Conservation (phyloP, 1,140 invertebrate genomes). For the Plectrocnemia conspersa region DNA sequence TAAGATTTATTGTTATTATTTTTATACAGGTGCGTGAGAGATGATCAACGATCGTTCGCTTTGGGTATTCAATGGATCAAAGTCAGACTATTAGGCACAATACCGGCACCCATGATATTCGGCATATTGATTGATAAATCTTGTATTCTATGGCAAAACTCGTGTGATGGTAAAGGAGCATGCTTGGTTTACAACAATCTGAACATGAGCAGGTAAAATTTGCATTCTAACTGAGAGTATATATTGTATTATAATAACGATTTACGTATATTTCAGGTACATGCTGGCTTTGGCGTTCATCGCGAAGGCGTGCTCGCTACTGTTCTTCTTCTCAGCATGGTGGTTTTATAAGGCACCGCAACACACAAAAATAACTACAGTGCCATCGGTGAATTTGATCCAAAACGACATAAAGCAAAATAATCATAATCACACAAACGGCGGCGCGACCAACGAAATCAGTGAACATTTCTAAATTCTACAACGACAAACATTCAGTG, state of each 20-base stretch:
- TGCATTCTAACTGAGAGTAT: constrained; percentile 3
- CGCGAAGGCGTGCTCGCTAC: constrained; percentile 58
- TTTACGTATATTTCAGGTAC: constrained; percentile 50
- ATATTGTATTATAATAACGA: constrained; percentile 2
- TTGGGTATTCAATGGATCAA: constrained; percentile 85
- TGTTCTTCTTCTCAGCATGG: constrained; percentile 67
- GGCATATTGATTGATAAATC: constrained; percentile 78
- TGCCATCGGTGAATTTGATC: constrained; percentile 36
- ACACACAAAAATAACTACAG: constrained; percentile 41
- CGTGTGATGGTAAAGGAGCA: constrained; percentile 56
- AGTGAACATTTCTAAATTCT: constrained; percentile 32
- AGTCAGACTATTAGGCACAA: constrained; percentile 73
- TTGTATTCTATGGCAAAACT: constrained; percentile 72
- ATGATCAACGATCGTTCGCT: constrained; percentile 79
- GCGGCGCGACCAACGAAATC: constrained; percentile 28
- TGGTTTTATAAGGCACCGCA: constrained; percentile 62
- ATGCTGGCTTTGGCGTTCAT: constrained; percentile 61
- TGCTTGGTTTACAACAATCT: constrained; percentile 68
- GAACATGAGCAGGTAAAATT: constrained; percentile 62
- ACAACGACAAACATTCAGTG: not conserved
- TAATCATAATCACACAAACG: constrained; percentile 29
- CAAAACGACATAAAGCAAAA: constrained; percentile 29
- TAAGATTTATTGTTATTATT: constrained; percentile 2
- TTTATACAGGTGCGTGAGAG: constrained; percentile 66
- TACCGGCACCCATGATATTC: constrained; percentile 81